Percentiles rank a stretch among this genome's conserved stretches.
Conservation (phyloP, 2,113 vertebrate genomes). For the Gobio gobio region DNA sequence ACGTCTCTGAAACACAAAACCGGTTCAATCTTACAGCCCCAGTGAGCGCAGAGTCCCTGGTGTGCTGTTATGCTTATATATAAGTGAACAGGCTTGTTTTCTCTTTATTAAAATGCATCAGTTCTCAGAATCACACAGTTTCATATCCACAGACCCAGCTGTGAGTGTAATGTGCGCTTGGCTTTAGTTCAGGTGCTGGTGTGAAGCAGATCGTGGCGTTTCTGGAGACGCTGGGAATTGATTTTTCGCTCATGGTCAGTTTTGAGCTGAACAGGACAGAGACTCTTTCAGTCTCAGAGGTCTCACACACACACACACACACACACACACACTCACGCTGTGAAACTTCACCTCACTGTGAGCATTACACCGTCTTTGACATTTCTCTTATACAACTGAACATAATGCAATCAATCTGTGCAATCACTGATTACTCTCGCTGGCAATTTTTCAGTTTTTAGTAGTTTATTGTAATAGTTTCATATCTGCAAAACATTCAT, state of each 20-base stretch:
- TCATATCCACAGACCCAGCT: neutral
- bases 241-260: slow-evolving; percentile 2
- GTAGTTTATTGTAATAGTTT: neutral
- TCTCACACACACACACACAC: neutral
- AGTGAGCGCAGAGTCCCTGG: neutral
- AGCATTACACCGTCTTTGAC: neutral
- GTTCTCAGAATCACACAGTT: neutral
- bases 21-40: neutral
- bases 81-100: neutral
- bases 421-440: neutral
- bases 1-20: neutral
- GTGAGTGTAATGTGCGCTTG: neutral
- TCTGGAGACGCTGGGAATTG: slow-evolving; percentile 2
- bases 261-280: neutral
- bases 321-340: neutral
- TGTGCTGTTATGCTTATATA: neutral
- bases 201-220: neutral
- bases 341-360: neutral
- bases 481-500: neutral
- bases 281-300: neutral
- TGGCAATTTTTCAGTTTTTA: neutral
- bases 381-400: neutral
- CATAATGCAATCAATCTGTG: neutral
- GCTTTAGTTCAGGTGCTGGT: neutral
- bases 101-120: neutral